Conservation (phyloP, 1,140 invertebrate genomes). For the Musca vetustissima region DNA sequence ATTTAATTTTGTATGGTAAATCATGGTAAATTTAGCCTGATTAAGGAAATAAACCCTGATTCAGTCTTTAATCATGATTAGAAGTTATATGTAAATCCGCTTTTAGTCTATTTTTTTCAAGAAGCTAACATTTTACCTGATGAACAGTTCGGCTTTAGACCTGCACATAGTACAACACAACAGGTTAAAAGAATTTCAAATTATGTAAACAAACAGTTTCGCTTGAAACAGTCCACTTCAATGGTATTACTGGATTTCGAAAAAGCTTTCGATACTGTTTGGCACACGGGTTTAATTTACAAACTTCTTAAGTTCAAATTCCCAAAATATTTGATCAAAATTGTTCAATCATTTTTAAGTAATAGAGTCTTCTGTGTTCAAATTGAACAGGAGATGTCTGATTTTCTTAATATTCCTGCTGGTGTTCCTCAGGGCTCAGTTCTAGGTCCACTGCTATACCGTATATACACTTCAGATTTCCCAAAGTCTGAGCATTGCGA, state of each 20-base stretch:
- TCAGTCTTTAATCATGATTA: too few relatives aligned
- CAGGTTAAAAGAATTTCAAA: conserved; percentile 46
- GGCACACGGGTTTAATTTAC: conserved; percentile 42
- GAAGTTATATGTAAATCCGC: too few relatives aligned
- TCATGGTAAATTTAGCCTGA: too few relatives aligned
- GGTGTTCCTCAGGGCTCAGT: conserved; percentile 48
- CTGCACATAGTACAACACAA: conserved; percentile 42
- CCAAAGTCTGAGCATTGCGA: not conserved
- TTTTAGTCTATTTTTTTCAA: conserved; percentile 37
- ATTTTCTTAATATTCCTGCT: conserved; percentile 28
- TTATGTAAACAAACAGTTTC: conserved; percentile 37
- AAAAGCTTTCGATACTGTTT: conserved; percentile 47
- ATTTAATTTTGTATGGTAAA: too few relatives aligned
- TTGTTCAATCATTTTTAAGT: conserved; percentile 28
- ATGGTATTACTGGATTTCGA: conserved; percentile 45
- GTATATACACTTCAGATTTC: conserved; percentile 40
- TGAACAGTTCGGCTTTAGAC: conserved; percentile 54
- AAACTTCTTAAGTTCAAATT: conserved; percentile 34
- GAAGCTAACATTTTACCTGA: conserved; percentile 34
- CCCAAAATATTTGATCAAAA: conserved; percentile 30
- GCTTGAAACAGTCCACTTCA: conserved; percentile 36
- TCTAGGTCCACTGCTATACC: conserved; percentile 38
- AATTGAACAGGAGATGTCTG: conserved; percentile 26
- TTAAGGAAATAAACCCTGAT: too few relatives aligned
- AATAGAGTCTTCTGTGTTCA: conserved; percentile 33